A percentile compares a stretch with the other conserved stretches of the same genome.
phyloP scores from a whole-genome alignment of 2,113 vertebrate genomes.

The Callithrix jacchus region DNA sequence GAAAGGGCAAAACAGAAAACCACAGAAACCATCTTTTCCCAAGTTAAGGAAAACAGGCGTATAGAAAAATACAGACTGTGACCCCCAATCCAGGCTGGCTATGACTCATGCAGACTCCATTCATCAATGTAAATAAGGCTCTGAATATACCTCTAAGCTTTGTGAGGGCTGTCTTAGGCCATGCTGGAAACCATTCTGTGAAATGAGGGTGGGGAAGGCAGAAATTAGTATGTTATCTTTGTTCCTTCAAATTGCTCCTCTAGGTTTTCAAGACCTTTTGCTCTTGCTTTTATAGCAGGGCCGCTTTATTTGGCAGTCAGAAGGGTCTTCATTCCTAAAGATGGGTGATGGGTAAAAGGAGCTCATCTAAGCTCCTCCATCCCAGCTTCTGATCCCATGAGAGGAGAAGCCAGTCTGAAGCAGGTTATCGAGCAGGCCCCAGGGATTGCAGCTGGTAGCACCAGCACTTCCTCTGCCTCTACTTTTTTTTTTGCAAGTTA shows the following conservation, averaged over 20 bases:
- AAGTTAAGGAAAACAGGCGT: background rate
- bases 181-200: background rate
- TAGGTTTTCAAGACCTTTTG: background rate
- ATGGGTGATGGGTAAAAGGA: background rate
- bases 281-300: background rate
- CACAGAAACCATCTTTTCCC: background rate
- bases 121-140: background rate
- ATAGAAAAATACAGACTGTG: background rate
- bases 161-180: background rate
- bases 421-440: background rate
- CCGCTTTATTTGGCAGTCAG: background rate
- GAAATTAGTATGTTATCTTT: background rate
- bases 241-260: background rate
- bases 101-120: background rate
- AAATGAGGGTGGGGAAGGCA: background rate
- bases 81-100: background rate
- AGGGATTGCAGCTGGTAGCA: background rate
- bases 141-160: background rate
- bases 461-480: slow-evolving; percentile 16
- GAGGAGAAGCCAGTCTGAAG: background rate
- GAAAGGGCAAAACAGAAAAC: background rate
- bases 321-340: background rate
- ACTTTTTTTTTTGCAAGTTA: background rate
- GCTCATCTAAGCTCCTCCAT: background rate
- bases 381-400: background rate